Evolutionary conservation across 2,797 vertebrate species (phyloP).

Genomic region (Enteromius viviparus): DNA sequence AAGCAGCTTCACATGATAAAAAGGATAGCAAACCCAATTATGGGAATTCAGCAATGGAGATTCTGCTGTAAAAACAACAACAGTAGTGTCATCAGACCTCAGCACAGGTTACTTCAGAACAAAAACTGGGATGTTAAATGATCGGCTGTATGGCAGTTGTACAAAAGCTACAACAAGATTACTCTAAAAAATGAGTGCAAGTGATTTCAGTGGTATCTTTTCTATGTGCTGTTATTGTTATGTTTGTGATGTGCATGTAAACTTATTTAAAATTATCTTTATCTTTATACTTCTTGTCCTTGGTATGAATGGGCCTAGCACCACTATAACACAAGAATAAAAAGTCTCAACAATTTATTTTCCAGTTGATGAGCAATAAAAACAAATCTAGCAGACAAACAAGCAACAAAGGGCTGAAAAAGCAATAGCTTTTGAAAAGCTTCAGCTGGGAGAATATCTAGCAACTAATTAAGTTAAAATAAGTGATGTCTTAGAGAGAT

Average conservation of each 20-base stretch:
- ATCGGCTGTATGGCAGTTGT: background rate
- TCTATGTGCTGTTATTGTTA: background rate
- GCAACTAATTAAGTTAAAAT: no score
- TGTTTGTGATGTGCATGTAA: background rate
- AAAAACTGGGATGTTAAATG: background rate
- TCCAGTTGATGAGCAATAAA: background rate
- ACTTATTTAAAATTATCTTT: background rate
- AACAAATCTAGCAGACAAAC: background rate
- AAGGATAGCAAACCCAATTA: background rate
- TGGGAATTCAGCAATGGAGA: background rate
- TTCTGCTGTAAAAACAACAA: background rate
- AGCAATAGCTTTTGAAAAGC: no score
- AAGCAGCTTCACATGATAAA: background rate
- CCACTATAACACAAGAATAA: background rate
- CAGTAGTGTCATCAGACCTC: background rate
- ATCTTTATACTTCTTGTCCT: background rate
- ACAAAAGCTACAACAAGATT: background rate
- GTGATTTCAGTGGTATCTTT: background rate
- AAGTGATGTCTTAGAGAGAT: no score
- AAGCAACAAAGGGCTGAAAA: no score
- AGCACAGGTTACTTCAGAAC: background rate
- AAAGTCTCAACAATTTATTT: background rate
- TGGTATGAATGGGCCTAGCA: background rate
- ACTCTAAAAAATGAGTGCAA: no score
- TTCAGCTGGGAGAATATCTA: no score